Conservation (phyloP, 2,797 vertebrate species). For the Eremophila alpestris region DNA sequence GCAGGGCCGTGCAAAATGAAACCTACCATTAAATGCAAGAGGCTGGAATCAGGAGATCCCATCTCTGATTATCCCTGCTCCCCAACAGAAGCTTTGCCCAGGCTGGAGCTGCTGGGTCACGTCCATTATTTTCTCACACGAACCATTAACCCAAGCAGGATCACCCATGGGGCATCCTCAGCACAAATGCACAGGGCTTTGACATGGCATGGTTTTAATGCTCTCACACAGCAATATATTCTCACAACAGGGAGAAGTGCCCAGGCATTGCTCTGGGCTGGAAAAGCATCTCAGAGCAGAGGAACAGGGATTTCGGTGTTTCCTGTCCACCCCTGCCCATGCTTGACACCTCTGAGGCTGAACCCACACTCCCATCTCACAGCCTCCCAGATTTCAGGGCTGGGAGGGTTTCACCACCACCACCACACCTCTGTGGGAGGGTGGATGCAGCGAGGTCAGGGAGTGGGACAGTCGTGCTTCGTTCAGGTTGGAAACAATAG, state of each 20-base stretch:
- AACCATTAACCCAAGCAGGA: neutral
- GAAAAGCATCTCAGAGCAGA: neutral
- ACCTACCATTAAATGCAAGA: slow-evolving; percentile 13
- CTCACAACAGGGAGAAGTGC: neutral
- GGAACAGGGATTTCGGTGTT: accelerated
- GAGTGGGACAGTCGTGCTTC: neutral
- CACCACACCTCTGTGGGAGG: neutral
- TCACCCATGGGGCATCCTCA: neutral
- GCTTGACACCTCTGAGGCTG: neutral
- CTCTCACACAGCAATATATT: neutral
- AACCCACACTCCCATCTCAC: neutral
- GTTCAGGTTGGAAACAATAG: slow-evolving; percentile 31
- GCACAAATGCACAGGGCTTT: neutral
- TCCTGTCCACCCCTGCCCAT: neutral
- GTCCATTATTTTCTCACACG: slow-evolving; percentile 13
- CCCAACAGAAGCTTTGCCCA: neutral
- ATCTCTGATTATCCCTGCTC: slow-evolving; percentile 11
- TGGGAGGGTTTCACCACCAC: neutral
- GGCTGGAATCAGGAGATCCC: slow-evolving; percentile 36
- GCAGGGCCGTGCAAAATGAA: slow-evolving; percentile 16
- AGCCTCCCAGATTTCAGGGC: neutral
- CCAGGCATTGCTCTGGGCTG: neutral
- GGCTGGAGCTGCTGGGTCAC: neutral
- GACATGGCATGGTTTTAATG: neutral
- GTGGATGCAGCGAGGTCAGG: neutral